Conservation (phyloP, 2,888 invertebrate species). For the Asteroscopus sphinx region DNA sequence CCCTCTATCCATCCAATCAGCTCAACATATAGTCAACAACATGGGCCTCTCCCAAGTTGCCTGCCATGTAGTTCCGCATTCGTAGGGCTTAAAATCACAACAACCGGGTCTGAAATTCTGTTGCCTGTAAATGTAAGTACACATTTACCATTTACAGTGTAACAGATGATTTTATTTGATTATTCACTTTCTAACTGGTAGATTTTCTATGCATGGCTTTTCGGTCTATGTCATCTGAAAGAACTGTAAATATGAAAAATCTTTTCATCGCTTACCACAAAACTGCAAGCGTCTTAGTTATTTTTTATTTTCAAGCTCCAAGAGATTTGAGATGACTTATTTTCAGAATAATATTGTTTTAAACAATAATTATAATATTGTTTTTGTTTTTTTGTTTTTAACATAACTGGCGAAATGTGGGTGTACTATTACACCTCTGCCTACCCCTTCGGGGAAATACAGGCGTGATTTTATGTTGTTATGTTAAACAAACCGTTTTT, state of each 20-base stretch:
- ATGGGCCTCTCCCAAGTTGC: not conserved
- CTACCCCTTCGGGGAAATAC: too few species aligned
- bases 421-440: too few species aligned
- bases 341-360: too few species aligned
- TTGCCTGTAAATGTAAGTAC: not conserved
- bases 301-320: not conserved
- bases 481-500: too few species aligned
- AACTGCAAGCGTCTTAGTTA: not conserved
- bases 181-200: too few species aligned
- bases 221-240: too few species aligned
- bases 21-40: not conserved
- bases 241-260: not conserved
- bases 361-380: too few species aligned
- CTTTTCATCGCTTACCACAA: not conserved
- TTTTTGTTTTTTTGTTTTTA: too few species aligned
- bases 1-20: not conserved
- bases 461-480: too few species aligned
- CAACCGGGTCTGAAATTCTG: not conserved
- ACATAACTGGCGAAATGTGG: too few species aligned
- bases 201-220: too few species aligned
- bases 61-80: not conserved
- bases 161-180: not conserved
- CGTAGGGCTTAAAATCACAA: not conserved
- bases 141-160: not conserved
- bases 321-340: not conserved